phyloP scores from a whole-genome alignment of 2,888 invertebrate species.

The Lacanobia oleracea region DNA sequence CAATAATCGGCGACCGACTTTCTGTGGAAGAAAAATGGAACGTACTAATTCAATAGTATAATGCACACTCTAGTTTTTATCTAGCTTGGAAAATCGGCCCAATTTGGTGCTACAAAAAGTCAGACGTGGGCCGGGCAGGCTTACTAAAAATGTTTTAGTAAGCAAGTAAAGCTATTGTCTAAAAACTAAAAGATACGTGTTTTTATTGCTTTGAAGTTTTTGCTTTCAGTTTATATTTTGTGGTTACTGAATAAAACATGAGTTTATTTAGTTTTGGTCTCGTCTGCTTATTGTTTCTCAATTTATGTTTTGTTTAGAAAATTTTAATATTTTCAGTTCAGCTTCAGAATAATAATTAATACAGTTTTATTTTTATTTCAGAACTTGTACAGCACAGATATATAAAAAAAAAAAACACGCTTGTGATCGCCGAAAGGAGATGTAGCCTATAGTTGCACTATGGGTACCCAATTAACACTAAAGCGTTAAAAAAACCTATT shows the following conservation, averaged over 20 bases:
- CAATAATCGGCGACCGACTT: no score
- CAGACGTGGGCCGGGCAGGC: no score
- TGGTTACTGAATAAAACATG: slow-evolving; percentile 20
- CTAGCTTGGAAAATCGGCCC: no score
- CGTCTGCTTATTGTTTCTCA: background rate
- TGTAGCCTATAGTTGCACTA: no score
- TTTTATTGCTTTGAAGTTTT: slow-evolving; percentile 3
- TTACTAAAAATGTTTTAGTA: background rate
- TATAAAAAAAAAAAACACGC: no score
- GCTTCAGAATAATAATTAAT: slow-evolving; percentile 1
- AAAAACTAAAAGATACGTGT: background rate
- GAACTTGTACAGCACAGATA: background rate
- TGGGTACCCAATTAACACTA: no score
- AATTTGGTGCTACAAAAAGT: no score
- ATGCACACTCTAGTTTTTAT: no score
- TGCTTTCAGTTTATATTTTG: slow-evolving; percentile 16
- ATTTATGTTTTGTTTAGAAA: slow-evolving; percentile 9
- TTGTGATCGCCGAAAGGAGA: no score
- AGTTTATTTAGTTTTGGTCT: background rate
- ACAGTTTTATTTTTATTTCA: background rate
- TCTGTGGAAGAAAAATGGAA: no score
- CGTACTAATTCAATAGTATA: no score
- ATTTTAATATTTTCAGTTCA: background rate
- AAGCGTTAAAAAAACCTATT: no score
- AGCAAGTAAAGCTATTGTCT: background rate